These are phyloP conservation scores for Zygogramma bicolorata DNA, from an alignment of 2,888 invertebrate species.

Conservation along the genomic window DNA sequence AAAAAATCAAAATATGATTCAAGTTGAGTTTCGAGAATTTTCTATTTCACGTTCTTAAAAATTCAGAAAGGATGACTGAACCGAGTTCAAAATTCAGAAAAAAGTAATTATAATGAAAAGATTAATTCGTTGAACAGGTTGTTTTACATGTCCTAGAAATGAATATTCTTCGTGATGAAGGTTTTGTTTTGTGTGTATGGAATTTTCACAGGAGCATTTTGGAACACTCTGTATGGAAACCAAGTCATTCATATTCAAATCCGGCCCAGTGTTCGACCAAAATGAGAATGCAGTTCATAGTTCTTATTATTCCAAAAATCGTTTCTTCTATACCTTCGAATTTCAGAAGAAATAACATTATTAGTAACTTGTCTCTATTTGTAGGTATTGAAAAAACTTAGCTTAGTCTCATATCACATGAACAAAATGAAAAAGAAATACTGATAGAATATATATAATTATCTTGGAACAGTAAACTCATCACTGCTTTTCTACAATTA, in stretches of 20 bases:
- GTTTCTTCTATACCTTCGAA: not conserved
- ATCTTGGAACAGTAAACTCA: not conserved
- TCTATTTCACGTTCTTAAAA: no score
- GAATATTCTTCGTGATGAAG: not conserved
- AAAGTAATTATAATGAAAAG: no score
- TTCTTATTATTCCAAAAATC: not conserved
- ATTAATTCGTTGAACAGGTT: not conserved
- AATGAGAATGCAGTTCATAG: not conserved
- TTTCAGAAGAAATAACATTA: not conserved
- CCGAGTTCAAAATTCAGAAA: no score
- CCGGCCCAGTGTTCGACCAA: not conserved
- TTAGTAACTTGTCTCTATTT: not conserved
- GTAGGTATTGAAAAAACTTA: not conserved
- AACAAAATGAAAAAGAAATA: not conserved
- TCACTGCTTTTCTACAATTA: not conserved
- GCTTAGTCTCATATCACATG: not conserved
- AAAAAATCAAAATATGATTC: no score
- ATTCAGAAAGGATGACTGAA: no score
- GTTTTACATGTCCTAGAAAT: not conserved
- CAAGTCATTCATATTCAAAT: not conserved
- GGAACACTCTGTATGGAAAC: not conserved
- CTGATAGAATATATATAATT: not conserved
- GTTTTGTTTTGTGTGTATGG: not conserved
- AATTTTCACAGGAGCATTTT: not conserved
- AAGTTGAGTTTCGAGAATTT: no score